These are phyloP conservation scores for Enteromius trimaculatus DNA, from an alignment of 2,797 vertebrate species.

Conservation along the genomic window DNA sequence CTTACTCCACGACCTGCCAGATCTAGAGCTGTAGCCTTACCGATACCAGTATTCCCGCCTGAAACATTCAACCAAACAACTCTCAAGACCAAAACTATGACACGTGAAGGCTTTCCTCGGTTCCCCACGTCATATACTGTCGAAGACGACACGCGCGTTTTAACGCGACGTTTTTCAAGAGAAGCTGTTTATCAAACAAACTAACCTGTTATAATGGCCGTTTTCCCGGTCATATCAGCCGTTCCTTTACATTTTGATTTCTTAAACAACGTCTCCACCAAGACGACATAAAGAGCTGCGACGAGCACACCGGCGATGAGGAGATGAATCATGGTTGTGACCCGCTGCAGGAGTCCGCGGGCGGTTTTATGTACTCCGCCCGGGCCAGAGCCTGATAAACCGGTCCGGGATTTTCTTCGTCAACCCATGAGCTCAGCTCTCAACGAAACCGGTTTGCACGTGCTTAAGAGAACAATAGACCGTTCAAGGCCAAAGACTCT, in stretches of 20 bases:
- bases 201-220: constrained; percentile 83
- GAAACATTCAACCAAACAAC: constrained; percentile 20
- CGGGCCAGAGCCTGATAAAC: constrained; percentile 21
- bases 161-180: constrained; percentile 5
- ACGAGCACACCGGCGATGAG: constrained; percentile 27
- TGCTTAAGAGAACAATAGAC: background rate
- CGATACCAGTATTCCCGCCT: constrained; percentile 87
- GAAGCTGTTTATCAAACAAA: constrained; percentile 5
- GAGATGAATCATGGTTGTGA: constrained; percentile 48
- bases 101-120: constrained; percentile 26
- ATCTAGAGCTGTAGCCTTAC: constrained; percentile 83
- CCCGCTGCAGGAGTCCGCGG: background rate
- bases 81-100: background rate
- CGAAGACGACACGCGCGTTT: background rate
- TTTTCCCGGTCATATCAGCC: constrained; percentile 74
- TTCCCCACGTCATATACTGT: background rate
- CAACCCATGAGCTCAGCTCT: background rate
- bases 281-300: constrained; percentile 57
- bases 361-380: constrained; percentile 5
- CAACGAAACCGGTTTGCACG: constrained; percentile 15
- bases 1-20: constrained; percentile 83
- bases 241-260: constrained; percentile 72
- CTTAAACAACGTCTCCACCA: constrained; percentile 69
- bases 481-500: background rate
- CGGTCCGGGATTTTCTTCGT: constrained; percentile 5